phyloP scores from a whole-genome alignment of 2,888 invertebrate genomes.

The Meiosimyza platycephala region DNA sequence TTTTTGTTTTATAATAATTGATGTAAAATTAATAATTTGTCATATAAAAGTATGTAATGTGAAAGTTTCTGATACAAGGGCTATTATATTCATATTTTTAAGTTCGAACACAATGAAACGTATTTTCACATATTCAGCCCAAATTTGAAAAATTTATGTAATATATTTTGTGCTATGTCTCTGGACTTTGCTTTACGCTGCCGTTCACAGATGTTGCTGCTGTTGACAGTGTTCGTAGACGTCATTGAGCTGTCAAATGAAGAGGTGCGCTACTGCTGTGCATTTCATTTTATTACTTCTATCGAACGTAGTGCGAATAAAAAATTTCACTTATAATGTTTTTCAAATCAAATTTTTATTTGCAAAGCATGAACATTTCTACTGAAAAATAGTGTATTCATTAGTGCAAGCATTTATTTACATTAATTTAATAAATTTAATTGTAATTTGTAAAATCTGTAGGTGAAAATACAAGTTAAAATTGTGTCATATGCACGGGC shows the following conservation, averaged over 20 bases:
- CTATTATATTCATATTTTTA: too few species aligned
- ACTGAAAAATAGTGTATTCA: background rate
- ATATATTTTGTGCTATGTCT: too few species aligned
- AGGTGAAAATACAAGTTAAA: background rate
- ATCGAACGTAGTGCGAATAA: background rate
- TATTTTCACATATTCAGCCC: too few species aligned
- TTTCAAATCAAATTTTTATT: constrained; percentile 3
- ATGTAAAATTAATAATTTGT: too few species aligned
- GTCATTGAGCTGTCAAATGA: constrained; percentile 24
- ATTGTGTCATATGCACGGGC: background rate
- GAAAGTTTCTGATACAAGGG: too few species aligned
- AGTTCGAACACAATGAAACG: too few species aligned
- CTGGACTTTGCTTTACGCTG: background rate
- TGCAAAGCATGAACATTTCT: background rate
- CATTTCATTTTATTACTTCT: background rate
- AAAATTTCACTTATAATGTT: background rate
- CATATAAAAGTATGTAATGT: too few species aligned
- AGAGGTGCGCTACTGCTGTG: constrained; percentile 13
- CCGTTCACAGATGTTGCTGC: background rate
- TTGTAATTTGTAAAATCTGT: background rate
- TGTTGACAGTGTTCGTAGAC: background rate
- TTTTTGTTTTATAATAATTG: too few species aligned
- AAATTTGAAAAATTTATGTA: too few species aligned
- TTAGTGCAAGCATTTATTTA: background rate
- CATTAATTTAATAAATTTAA: background rate